Percentiles rank a stretch among this genome's conserved stretches.
phyloP scores from a whole-genome alignment of 2,888 invertebrate species.

The Beris chalybata region DNA sequence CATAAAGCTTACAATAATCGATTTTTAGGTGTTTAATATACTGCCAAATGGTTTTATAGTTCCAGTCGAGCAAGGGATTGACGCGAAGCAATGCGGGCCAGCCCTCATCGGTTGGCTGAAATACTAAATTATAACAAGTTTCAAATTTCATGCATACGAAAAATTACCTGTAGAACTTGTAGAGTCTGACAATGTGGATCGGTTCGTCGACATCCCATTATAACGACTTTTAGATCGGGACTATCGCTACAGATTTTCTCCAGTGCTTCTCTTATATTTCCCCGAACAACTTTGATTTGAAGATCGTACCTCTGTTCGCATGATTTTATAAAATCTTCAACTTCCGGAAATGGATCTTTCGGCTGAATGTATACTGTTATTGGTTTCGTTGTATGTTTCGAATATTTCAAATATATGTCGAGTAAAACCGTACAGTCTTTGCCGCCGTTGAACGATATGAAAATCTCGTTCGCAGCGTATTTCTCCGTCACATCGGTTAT shows the following conservation, averaged over 20 bases:
- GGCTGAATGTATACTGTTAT: slow-evolving; percentile 76
- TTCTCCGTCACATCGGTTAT: slow-evolving; percentile 63
- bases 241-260: slow-evolving; percentile 62
- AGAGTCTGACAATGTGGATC: slow-evolving; percentile 80
- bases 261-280: slow-evolving; percentile 74
- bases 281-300: slow-evolving; percentile 67
- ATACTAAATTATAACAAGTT: background rate
- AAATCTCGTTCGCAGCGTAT: slow-evolving; percentile 74
- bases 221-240: slow-evolving; percentile 72
- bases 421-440: slow-evolving; percentile 96
- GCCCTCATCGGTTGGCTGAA: slow-evolving; percentile 76
- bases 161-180: slow-evolving; percentile 67
- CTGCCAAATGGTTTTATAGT: slow-evolving; percentile 88
- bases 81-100: slow-evolving; percentile 93
- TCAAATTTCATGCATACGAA: slow-evolving; percentile 6
- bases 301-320: slow-evolving; percentile 73
- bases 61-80: slow-evolving; percentile 90
- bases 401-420: slow-evolving; percentile 61
- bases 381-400: slow-evolving; percentile 47
- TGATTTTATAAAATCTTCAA: slow-evolving; percentile 79
- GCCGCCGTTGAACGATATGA: slow-evolving; percentile 96
- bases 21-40: slow-evolving; percentile 77
- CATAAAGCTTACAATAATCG: slow-evolving; percentile 90
- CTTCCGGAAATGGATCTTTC: slow-evolving; percentile 80
- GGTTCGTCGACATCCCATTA: slow-evolving; percentile 89